A percentile compares a stretch with the other conserved stretches of the same genome.
These are phyloP conservation scores for Triplophysa tibetana DNA, from an alignment of 2,113 vertebrate genomes.

Conservation along the genomic window DNA sequence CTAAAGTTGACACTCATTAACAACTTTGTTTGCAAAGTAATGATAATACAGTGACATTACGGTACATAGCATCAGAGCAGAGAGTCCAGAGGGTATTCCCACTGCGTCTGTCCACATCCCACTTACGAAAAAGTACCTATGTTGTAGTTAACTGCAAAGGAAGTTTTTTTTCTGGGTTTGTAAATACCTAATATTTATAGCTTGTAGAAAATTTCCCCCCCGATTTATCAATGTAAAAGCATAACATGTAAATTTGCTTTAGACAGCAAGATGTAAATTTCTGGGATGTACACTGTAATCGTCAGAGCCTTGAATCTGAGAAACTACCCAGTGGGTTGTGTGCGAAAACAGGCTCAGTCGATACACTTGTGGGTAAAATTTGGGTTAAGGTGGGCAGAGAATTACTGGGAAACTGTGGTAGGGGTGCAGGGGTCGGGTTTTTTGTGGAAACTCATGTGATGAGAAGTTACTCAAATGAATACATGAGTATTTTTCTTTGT, in stretches of 20 bases:
- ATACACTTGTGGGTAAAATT: background rate
- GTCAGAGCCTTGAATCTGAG: constrained; percentile 9
- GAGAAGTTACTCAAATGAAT: constrained; percentile 29
- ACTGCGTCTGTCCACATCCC: constrained; percentile 30
- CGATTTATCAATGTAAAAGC: too few species aligned
- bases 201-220: too few species aligned
- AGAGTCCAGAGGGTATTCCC: constrained; percentile 42
- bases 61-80: constrained; percentile 14
- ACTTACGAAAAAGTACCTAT: constrained; percentile 38
- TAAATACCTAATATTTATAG: too few species aligned
- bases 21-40: background rate
- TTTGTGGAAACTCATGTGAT: constrained; percentile 11
- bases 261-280: constrained; percentile 9
- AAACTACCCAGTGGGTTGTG: constrained; percentile 21
- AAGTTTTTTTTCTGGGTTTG: background rate
- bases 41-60: constrained; percentile 1
- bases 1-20: background rate
- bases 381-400: constrained; percentile 28
- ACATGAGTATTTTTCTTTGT: constrained; percentile 3
- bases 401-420: constrained; percentile 33
- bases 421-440: constrained; percentile 20
- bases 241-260: constrained; percentile 5
- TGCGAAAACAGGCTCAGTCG: constrained; percentile 14
- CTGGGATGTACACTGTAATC: constrained; percentile 2
- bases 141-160: background rate